Base-by-base conservation (phyloP, 1,140 invertebrate genomes). In the Leptopilina boulardi region DNA sequence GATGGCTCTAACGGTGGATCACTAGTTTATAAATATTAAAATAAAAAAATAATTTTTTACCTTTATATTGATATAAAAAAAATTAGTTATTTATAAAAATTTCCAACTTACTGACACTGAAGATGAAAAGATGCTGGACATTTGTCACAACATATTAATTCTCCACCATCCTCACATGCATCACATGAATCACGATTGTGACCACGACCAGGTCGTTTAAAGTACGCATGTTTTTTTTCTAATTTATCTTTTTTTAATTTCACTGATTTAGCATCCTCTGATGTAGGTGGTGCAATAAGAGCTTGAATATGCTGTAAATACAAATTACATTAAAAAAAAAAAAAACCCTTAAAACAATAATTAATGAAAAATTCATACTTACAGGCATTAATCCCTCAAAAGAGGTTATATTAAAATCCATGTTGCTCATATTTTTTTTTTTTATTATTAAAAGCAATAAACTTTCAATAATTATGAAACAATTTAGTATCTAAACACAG, bases 81-180 rank as follows among this genome's bases (percentile, higher is more conserved):
- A n/a, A n/a, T n/a, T n/a, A n/a, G n/a, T n/a, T n/a, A n/a, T n/a
- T n/a, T n/a, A n/a, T n/a, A n/a, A n/a, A n/a, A n/a, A n/a, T n/a
- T n/a, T n/a, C n/a, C n/a, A n/a, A 93, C 95, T 94, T 92, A 98
- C 96, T 98, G 97, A 94, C 98, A 99, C 72, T 95, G 93, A 59
- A 98, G 92, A 91, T 99, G 98, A 91, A 99, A 99, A 42, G 97
- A 97, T 42, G 97, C 96, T 42, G 97, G 97, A 88, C 98, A 99
- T 80, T 95, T 94, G 88, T 99, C 98, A 90, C 98, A 99, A 87
- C 97, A 99, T 71, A 99, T 94, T n/a, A 99, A 91, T 89, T 98
- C 96, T 38, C 98, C 98, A 47, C 97, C 97, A 92, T 98, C 97
- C 80, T 95, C 93, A 88, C 97, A 98, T 59, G 95, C 95, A 91